These are phyloP conservation scores for Tiliqua scincoides DNA, from an alignment of 2,113 vertebrate genomes.

Conservation along the genomic window DNA sequence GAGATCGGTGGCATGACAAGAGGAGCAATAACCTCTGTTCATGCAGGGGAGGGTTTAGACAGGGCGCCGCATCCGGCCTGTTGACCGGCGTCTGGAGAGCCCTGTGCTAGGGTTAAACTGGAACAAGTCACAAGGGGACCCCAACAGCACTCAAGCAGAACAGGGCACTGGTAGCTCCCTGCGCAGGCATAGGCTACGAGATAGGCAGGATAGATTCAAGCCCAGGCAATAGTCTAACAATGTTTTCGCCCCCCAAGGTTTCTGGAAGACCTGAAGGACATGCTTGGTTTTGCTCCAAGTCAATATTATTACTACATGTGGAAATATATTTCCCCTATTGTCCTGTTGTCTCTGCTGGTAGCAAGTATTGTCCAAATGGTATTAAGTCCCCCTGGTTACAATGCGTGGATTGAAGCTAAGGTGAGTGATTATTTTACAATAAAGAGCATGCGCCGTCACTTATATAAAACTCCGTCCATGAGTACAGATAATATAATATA, in stretches of 20 bases:
- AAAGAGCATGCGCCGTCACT: background rate
- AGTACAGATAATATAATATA: background rate
- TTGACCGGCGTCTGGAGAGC: no score
- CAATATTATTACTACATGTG: conserved; percentile 97
- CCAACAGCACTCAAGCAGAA: no score
- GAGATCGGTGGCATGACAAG: no score
- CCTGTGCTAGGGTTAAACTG: no score
- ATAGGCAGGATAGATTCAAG: no score
- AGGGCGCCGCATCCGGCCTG: no score
- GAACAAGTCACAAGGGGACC: no score
- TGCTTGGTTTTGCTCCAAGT: conserved; percentile 93
- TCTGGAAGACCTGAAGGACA: conserved; percentile 95
- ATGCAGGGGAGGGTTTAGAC: no score
- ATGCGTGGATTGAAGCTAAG: conserved; percentile 91
- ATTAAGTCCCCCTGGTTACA: conserved; percentile 91
- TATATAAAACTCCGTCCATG: background rate
- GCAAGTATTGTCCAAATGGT: conserved; percentile 89
- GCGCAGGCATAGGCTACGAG: no score
- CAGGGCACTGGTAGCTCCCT: no score
- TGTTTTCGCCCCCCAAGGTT: conserved; percentile 80
- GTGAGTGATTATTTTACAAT: conserved; percentile 69
- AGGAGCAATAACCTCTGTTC: no score
- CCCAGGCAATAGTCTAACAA: no score
- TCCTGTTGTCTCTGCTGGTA: conserved; percentile 84
- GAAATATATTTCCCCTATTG: conserved; percentile 93